Conservation (phyloP, 2,888 invertebrate genomes). For the Ethmia dodecea region DNA sequence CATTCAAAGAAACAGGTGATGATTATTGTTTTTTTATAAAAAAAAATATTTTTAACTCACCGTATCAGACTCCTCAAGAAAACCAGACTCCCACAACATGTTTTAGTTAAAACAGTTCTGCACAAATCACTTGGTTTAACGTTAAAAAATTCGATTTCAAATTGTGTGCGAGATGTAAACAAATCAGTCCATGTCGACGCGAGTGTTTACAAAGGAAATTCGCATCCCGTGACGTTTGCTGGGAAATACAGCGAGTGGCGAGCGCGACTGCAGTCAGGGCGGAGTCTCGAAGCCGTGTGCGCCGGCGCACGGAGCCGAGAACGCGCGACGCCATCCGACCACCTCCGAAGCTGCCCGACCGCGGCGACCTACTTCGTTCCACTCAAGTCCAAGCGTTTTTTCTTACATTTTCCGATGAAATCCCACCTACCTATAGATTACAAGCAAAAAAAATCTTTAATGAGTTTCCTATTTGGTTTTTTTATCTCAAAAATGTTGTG, state of each 20-base stretch:
- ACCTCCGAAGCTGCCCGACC: slow-evolving; percentile 52
- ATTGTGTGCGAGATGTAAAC: slow-evolving; percentile 24
- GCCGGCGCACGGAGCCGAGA: slow-evolving; percentile 48
- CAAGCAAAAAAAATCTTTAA: slow-evolving; percentile 35
- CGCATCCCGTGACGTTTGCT: slow-evolving; percentile 56
- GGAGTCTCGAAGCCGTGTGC: slow-evolving; percentile 58
- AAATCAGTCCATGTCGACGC: slow-evolving; percentile 46
- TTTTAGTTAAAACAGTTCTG: slow-evolving; percentile 48
- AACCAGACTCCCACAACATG: slow-evolving; percentile 71
- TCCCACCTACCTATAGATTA: slow-evolving; percentile 37
- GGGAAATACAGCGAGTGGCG: slow-evolving; percentile 33
- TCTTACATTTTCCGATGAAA: slow-evolving; percentile 73
- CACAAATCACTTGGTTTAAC: slow-evolving; percentile 45
- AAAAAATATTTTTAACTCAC: slow-evolving; percentile 38
- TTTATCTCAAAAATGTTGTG: slow-evolving; percentile 3
- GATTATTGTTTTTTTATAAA: too few relatives aligned
- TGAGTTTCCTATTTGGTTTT: slow-evolving; percentile 15
- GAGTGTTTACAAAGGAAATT: slow-evolving; percentile 37
- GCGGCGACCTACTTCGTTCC: slow-evolving; percentile 64
- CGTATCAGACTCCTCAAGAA: slow-evolving; percentile 65
- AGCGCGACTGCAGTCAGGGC: slow-evolving; percentile 54
- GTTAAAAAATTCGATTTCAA: slow-evolving; percentile 9
- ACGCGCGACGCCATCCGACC: slow-evolving; percentile 47
- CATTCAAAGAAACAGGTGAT: slow-evolving; percentile 33
- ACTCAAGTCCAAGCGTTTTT: slow-evolving; percentile 62